These are phyloP conservation scores for Chironomus tepperi DNA, from an alignment of 1,140 invertebrate species.

Conservation along the genomic window DNA sequence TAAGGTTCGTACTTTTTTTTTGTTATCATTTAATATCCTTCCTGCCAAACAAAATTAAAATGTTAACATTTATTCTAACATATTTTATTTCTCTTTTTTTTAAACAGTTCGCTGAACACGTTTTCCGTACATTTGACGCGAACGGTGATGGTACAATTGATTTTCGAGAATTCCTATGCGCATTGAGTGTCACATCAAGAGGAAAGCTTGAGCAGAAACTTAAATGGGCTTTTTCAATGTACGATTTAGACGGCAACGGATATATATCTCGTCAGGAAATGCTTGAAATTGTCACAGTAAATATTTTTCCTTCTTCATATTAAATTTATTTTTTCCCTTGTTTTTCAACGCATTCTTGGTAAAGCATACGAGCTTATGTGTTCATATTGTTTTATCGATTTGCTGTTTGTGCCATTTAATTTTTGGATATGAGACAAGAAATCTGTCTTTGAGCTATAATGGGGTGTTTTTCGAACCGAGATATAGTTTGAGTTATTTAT, in stretches of 20 bases:
- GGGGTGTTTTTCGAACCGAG: too few species aligned
- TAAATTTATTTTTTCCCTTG: constrained; percentile 3
- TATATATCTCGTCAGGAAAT: constrained; percentile 93
- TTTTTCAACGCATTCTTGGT: background rate
- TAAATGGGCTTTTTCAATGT: constrained; percentile 97
- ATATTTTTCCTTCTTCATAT: constrained; percentile 34
- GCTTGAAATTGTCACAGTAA: constrained; percentile 92
- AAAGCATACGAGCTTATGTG: too few species aligned
- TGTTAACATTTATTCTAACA: background rate
- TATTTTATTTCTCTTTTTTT: constrained; percentile 30
- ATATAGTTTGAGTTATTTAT: too few species aligned
- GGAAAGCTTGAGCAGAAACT: constrained; percentile 96
- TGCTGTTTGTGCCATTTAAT: constrained; percentile 24
- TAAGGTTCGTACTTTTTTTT: constrained; percentile 71
- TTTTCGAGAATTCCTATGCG: constrained; percentile 96
- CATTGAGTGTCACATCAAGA: constrained; percentile 87
- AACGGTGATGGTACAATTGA: constrained; percentile 97
- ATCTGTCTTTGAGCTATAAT: constrained; percentile 18
- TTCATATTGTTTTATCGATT: constrained; percentile 6
- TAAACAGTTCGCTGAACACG: constrained; percentile 88
- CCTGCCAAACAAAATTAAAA: background rate
- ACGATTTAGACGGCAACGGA: constrained; percentile 89
- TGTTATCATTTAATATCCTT: background rate
- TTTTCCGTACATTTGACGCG: constrained; percentile 96
- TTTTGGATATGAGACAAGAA: constrained; percentile 19